Evolutionary conservation across 2,888 invertebrate genomes (phyloP).

Genomic region (Sphaeridia pumilis): DNA sequence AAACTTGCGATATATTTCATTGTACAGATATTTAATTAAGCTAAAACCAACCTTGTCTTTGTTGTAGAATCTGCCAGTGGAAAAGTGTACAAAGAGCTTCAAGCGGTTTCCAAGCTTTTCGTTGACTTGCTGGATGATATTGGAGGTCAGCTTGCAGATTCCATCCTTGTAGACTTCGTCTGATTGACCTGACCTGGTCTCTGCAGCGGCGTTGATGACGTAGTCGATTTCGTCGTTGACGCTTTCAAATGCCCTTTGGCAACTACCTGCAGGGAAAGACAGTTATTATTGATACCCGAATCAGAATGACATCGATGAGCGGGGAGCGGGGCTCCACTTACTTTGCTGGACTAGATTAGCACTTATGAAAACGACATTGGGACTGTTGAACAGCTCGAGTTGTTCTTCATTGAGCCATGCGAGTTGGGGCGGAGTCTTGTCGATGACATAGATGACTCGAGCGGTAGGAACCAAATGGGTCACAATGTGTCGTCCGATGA

Average conservation of each 20-base stretch:
- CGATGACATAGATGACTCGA: conserved; percentile 64
- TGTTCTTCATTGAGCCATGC: conserved; percentile 75
- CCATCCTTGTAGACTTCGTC: conserved; percentile 86
- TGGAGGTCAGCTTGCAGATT: conserved; percentile 65
- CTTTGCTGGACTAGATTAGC: conserved; percentile 81
- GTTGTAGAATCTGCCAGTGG: conserved; percentile 67
- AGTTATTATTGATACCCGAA: no score
- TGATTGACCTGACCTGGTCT: conserved; percentile 76
- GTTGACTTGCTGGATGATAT: conserved; percentile 51
- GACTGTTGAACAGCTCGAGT: conserved; percentile 57
- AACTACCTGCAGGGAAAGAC: conserved; percentile 58
- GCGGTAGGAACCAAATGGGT: conserved; percentile 65
- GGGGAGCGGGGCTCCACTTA: no score
- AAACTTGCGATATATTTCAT: no score
- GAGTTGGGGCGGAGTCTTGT: conserved; percentile 86
- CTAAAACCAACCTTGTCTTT: conserved; percentile 55
- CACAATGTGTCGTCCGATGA: conserved; percentile 80
- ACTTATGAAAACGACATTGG: conserved; percentile 74
- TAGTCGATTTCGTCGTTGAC: conserved; percentile 53
- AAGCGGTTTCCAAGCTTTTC: conserved; percentile 46
- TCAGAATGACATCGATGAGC: no score
- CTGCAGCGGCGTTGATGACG: conserved; percentile 82
- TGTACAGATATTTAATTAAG: no score
- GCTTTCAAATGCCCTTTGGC: conserved; percentile 60
- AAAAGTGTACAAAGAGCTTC: conserved; percentile 66